Conservation (phyloP, 2,113 vertebrate species). For the Circaetus cinerascens region DNA sequence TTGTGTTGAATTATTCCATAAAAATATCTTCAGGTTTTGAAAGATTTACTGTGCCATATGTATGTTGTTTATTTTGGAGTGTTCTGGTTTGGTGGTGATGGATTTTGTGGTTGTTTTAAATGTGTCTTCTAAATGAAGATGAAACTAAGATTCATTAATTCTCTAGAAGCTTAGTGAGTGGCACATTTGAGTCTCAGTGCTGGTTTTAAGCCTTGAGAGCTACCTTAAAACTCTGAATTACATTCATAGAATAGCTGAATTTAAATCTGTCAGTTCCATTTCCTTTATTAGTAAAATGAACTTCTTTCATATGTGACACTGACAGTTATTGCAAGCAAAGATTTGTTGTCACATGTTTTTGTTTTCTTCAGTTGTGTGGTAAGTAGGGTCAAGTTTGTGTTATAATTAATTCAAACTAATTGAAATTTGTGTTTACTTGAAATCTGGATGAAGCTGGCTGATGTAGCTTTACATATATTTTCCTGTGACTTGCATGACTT, state of each 20-base stretch:
- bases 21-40: constrained; percentile 16
- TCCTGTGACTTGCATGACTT: background rate
- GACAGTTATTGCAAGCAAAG: background rate
- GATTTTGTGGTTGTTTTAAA: constrained; percentile 23
- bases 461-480: background rate
- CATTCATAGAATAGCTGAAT: constrained; percentile 8
- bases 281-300: constrained; percentile 32
- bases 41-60: background rate
- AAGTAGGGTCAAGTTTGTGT: constrained; percentile 11
- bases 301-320: background rate
- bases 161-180: background rate
- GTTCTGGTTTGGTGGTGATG: background rate
- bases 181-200: background rate
- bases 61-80: background rate
- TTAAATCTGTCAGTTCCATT: background rate
- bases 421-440: background rate
- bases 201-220: background rate
- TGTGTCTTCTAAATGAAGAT: background rate
- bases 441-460: background rate
- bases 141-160: background rate
- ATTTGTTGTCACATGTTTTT: constrained; percentile 32
- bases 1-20: background rate
- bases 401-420: constrained; percentile 7
- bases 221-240: constrained; percentile 17
- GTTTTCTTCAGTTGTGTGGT: constrained; percentile 2